Evolutionary conservation across 2,113 vertebrate genomes (phyloP), one percentile per base, ranked within the genome.

Genomic region (Oplegnathus fasciatus): DNA sequence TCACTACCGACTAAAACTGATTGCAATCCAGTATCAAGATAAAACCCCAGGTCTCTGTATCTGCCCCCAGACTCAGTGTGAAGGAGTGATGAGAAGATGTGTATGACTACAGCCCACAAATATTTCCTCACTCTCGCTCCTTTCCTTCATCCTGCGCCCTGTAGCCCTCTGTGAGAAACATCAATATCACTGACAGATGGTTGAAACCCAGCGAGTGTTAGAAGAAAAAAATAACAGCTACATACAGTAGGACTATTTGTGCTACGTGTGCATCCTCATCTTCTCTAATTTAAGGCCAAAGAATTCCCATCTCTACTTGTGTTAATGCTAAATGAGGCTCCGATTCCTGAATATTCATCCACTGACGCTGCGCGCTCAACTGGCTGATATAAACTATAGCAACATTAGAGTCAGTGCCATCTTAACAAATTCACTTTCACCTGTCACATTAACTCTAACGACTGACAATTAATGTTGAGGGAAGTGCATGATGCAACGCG

Each of bases 171-270:
- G 82, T 75, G 82, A 88, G 75, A 90, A 85, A 89, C 86, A 89
- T 93, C 92, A 87, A 89, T 86, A 91, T 89, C 85, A 40, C 90
- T 90, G 92, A 90, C 91, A 92, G 88, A 90, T 91, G 83, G 91
- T 86, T 67, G 61, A 90, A 88, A 78, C 76, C 40, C 73, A 74
- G 84, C 54, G 34, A 85, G 69, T 65, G 68, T 42, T 72, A 60
- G 66, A 18, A 80, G 81, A 20, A 26, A 46, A 78, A 42, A 77
- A 67, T 0, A 78, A 64, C 71, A 78, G 69, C 76, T 65, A 68
- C 40, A 77, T 81, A 69, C 76, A 85, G 69, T 58, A 22, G 57
- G 40, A 57, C 52, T 82, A 73, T 84, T 86, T 86, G 69, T 83
- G 60, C 61, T 10, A 26, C 11, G 76, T 69, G 52, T 32, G 64